Conservation (phyloP, 2,888 invertebrate genomes). For the Philopedon plagiatum region DNA sequence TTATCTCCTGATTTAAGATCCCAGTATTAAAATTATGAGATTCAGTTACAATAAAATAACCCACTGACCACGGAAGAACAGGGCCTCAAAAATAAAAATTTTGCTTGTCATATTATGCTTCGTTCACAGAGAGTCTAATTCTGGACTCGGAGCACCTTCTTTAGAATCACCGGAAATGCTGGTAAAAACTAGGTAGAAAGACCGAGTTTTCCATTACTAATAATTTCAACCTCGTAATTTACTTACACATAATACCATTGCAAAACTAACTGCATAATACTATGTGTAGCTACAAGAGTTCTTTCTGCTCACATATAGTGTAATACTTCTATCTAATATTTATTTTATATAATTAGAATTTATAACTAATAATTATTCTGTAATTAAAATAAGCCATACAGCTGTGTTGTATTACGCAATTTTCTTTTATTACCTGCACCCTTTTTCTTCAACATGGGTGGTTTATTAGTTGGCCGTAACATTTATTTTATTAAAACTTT, state of each 20-base stretch:
- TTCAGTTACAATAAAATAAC: too few species aligned
- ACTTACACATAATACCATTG: background rate
- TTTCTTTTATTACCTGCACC: background rate
- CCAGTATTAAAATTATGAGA: too few species aligned
- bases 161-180: too few species aligned
- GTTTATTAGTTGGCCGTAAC: background rate
- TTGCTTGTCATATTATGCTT: too few species aligned
- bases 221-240: background rate
- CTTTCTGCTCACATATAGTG: background rate
- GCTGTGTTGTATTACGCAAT: background rate
- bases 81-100: too few species aligned
- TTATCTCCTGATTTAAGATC: too few species aligned
- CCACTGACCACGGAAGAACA: too few species aligned
- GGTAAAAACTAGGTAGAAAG: background rate
- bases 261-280: background rate
- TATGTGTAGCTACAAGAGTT: background rate
- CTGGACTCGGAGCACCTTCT: too few species aligned
- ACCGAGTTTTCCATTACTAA: background rate
- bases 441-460: background rate
- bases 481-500: too few species aligned
- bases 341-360: slow-evolving; percentile 16
- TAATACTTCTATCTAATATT: background rate
- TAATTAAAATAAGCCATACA: background rate
- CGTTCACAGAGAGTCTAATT: too few species aligned
- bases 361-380: background rate